Base-by-base conservation (phyloP, 2,888 invertebrate species). In the Bombylius discolor region DNA sequence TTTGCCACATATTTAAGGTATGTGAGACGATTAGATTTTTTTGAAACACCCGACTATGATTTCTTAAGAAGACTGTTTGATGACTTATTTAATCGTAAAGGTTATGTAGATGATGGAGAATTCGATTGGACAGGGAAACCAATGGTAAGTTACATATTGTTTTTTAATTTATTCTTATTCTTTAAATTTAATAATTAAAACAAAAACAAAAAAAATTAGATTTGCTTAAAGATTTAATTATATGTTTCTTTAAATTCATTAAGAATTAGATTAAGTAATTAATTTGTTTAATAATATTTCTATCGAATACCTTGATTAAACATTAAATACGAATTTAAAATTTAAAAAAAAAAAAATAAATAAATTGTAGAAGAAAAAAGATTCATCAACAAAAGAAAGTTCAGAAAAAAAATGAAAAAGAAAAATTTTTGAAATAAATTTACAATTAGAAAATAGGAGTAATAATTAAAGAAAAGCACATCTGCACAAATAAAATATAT, bases 31-130 rank as follows among this genome's bases (percentile, higher is more conserved):
- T 81, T 99, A 76, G 99, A 99, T 79, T 99, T 99, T 81, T 99
- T 98, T 80, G 99, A 99, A 81, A 94, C 95, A 65, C 99, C 99
- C 58, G 98, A 99, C 80, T 99, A 99, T 80, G 96, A 98, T 77
- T 97, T 97, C 81, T 83, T 97, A 76, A 83, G 95, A 70, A 91
- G 91, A 76, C 84, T 96, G 77, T 97, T 97, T 80, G 87, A 88
- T 75, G 91, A 90, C 76, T 82, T 94, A 69, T 92, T 89, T 78
- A 89, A 90, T 67, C 83, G 87, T 65, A 85, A 87, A 75, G 88
- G 90, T 64, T 90, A 87, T 76, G 81, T 84, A 66, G 89, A 91
- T 76, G 93, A 94, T 76, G 89, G 89, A 65, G 90, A 92, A 74
- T 94, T 92, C 77, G 94, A 94, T 78, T 94, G 94, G 94, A 90